Conservation (phyloP, 2,797 vertebrate species). For the Macrochelys suwanniensis region DNA sequence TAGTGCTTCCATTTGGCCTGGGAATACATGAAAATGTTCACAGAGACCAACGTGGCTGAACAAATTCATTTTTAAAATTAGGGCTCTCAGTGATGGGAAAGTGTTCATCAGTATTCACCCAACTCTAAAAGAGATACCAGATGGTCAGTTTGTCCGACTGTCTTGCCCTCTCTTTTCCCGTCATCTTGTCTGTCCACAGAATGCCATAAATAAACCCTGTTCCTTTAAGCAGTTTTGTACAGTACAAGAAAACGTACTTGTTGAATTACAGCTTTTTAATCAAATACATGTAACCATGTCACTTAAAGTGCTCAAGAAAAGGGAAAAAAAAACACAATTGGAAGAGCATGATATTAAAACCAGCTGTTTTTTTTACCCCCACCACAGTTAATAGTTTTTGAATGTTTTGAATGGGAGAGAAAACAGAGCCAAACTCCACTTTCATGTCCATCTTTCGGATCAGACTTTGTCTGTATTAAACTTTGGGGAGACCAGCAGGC, state of each 20-base stretch:
- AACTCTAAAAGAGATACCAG: neutral
- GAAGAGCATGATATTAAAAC: constrained; percentile 73
- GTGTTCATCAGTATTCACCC: rapidly evolving
- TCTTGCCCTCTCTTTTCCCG: neutral
- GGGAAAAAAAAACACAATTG: constrained; percentile 71
- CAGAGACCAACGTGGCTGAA: neutral
- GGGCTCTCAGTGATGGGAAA: neutral
- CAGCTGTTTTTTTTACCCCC: constrained; percentile 75
- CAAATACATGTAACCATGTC: constrained; percentile 83
- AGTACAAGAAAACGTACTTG: constrained; percentile 75
- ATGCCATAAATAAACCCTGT: constrained; percentile 71
- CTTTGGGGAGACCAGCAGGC: constrained; percentile 47
- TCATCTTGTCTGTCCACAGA: constrained; percentile 29
- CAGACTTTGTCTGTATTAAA: constrained; percentile 50
- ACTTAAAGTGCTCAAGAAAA: constrained; percentile 80
- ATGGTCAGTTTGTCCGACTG: neutral
- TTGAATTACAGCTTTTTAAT: constrained; percentile 83
- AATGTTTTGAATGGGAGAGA: constrained; percentile 77
- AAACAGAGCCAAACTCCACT: constrained; percentile 77
- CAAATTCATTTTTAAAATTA: neutral
- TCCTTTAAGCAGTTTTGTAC: constrained; percentile 76
- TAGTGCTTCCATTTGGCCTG: neutral
- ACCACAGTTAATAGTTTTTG: constrained; percentile 81
- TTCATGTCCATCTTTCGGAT: constrained; percentile 73
- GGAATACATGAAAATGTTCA: neutral